Evolutionary conservation across 2,113 vertebrate genomes (phyloP).

Genomic region (Indri indri): DNA sequence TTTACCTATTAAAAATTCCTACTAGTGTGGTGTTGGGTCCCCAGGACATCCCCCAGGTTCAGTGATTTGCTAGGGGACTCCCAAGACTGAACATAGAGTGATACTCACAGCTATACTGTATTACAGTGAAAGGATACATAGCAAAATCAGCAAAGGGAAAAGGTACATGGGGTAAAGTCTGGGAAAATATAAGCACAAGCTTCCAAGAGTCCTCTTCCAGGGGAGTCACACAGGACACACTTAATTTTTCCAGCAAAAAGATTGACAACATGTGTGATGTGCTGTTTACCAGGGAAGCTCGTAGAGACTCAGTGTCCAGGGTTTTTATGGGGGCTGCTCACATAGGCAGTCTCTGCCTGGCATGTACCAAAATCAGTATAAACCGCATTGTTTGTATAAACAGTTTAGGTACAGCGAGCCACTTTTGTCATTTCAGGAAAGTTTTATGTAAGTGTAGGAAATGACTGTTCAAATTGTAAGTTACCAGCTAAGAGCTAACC

Average conservation of each 20-base stretch:
- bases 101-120: not conserved
- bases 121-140: not conserved
- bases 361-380: not conserved
- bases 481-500: not conserved
- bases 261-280: not conserved
- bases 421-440: not conserved
- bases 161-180: not conserved
- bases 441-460: not conserved
- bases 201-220: not conserved
- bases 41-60: not conserved
- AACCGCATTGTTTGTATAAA: not conserved
- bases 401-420: not conserved
- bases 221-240: not conserved
- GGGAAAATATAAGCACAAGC: not conserved
- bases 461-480: not conserved
- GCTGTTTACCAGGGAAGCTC: not conserved
- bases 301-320: not conserved
- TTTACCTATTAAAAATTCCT: slow-evolving; percentile 38
- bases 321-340: not conserved
- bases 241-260: slow-evolving; percentile 2
- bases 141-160: not conserved
- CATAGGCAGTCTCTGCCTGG: not conserved
- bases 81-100: not conserved
- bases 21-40: not conserved
- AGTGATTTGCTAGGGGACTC: not conserved